Conservation (phyloP, 2,888 invertebrate species). For the Drosophila dives region DNA sequence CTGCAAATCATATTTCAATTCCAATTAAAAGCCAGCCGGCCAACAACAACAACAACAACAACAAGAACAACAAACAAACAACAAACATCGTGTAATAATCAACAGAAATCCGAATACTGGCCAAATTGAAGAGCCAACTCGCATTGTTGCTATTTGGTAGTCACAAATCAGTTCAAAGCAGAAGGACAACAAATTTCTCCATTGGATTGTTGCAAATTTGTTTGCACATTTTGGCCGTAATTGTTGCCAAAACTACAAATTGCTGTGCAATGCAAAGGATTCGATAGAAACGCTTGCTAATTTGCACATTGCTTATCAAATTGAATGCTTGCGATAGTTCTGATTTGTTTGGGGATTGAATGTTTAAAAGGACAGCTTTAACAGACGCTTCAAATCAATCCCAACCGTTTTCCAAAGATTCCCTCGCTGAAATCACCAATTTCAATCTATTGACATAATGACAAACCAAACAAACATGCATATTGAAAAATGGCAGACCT, state of each 20-base stretch:
- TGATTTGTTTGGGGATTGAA: conserved; percentile 22
- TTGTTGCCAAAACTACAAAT: conserved; percentile 57
- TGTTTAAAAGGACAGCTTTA: conserved; percentile 20
- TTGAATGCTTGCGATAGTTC: conserved; percentile 28
- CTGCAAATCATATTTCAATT: conserved; percentile 76
- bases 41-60: conserved; percentile 22
- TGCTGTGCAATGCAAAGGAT: conserved; percentile 24
- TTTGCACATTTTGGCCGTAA: conserved; percentile 63
- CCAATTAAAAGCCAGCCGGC: conserved; percentile 62
- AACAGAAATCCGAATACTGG: conserved; percentile 46
- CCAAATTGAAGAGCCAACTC: conserved; percentile 12
- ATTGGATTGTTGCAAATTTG: conserved; percentile 50
- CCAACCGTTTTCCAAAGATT: background rate
- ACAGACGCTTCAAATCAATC: background rate
- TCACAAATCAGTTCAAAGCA: background rate
- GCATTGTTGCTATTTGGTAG: conserved; percentile 6
- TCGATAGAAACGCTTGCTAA: conserved; percentile 14
- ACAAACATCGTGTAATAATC: conserved; percentile 52
- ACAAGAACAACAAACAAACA: background rate
- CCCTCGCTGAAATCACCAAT: conserved; percentile 24
- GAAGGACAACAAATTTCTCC: conserved; percentile 17
- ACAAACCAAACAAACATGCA: conserved; percentile 47
- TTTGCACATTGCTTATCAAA: conserved; percentile 30
- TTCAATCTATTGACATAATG: conserved; percentile 54
- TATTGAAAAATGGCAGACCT: conserved; percentile 16